These are phyloP conservation scores for Schrankia costaestrigalis DNA, from an alignment of 2,888 invertebrate genomes.

Conservation along the genomic window DNA sequence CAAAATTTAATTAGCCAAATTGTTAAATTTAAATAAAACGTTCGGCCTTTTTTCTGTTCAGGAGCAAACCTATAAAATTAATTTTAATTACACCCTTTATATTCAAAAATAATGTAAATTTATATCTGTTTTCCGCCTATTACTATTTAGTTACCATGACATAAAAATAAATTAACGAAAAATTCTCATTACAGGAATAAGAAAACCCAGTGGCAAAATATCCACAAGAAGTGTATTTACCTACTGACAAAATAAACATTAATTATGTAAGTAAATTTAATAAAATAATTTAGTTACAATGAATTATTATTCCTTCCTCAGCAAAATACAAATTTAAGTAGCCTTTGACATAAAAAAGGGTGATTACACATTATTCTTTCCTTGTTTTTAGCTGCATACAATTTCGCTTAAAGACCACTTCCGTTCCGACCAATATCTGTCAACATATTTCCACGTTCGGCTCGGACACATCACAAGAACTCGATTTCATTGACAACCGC, in stretches of 20 bases:
- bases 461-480: constrained; percentile 76
- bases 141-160: constrained; percentile 3
- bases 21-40: constrained; percentile 20
- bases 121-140: constrained; percentile 4
- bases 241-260: no score
- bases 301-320: constrained; percentile 14
- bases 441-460: constrained; percentile 77
- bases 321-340: constrained; percentile 36
- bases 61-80: constrained; percentile 4
- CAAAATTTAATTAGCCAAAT: constrained; percentile 22
- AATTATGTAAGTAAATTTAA: neutral
- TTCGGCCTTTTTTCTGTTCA: constrained; percentile 13
- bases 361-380: constrained; percentile 66
- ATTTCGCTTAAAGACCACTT: constrained; percentile 76
- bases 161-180: constrained; percentile 10
- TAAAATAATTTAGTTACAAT: neutral
- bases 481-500: constrained; percentile 76
- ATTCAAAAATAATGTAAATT: constrained; percentile 6
- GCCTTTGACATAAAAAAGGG: constrained; percentile 56
- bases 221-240: neutral
- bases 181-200: neutral
- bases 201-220: neutral
- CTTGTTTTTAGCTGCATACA: constrained; percentile 71
- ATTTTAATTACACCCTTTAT: constrained; percentile 4
- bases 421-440: constrained; percentile 77